Conservation (phyloP, 2,113 vertebrate genomes). For the Salvelinus sp. region DNA sequence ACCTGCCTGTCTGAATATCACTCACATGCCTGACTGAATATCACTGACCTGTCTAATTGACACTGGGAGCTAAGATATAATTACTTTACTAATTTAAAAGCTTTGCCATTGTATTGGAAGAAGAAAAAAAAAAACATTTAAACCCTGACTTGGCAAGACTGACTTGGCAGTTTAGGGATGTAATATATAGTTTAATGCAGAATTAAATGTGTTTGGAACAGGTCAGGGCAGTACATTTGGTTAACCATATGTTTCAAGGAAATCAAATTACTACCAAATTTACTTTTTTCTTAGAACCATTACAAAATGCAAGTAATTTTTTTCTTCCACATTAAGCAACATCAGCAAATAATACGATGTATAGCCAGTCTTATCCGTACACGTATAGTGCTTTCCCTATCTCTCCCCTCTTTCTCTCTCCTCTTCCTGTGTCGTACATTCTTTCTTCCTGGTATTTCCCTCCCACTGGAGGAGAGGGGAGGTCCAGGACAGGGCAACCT, state of each 20-base stretch:
- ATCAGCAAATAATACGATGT: not conserved
- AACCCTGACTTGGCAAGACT: no score
- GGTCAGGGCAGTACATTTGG: no score
- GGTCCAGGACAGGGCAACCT: conserved; percentile 89
- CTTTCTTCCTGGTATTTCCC: conserved; percentile 59
- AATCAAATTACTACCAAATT: not conserved
- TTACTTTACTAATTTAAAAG: no score
- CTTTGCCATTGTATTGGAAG: no score
- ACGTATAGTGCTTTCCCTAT: conserved; percentile 66
- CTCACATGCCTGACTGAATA: no score
- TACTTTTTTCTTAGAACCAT: not conserved
- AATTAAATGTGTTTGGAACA: no score
- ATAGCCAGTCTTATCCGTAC: conserved; percentile 52
- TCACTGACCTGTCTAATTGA: no score
- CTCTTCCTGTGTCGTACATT: not conserved
- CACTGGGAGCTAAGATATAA: no score
- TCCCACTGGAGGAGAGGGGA: conserved; percentile 80
- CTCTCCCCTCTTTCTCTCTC: conserved; percentile 42
- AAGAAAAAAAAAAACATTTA: no score
- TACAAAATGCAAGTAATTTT: not conserved
- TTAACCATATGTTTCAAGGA: not conserved
- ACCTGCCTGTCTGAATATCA: no score
- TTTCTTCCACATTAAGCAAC: not conserved
- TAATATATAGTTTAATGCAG: no score
- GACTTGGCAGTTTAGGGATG: no score